Evolutionary conservation across 1,140 invertebrate species (phyloP), one percentile per base, ranked within the genome.

Genomic region (Megalopta genalis): DNA sequence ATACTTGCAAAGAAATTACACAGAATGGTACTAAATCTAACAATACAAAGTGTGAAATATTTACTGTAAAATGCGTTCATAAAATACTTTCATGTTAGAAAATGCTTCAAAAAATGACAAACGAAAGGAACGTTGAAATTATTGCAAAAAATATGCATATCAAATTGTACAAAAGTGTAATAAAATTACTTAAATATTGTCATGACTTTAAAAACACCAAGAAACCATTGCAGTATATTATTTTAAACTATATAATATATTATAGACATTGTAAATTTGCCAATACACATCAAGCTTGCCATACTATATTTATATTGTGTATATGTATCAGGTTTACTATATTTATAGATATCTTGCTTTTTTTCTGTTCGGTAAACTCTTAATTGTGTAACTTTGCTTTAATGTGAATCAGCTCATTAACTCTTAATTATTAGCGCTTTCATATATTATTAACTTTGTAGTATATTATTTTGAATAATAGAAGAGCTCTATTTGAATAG

Each of bases 351-450:
- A 54, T 80, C 75, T 85, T 63, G 54, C 42, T 25, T 57, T 76
- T 7, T 57, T 81, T 81, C 66, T 81, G 68, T 57, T 85, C 70
- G 60, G 83, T 85, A 85, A 75, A 85, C 83, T 84, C 75, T 85
- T 84, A 85, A 85, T 73, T 84, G 18, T 10, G 54, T 77, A 85
- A 85, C 83, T 85, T 84, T 63, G 49, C 60, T 84, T 81, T 84
- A 85, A 84, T 60, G 69, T 81, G 79, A 80, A 68, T 72, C 70
- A 75, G 59, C 78, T 80, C 65, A 18, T 57, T 84, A 86, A 86
- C 77, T 80, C 42, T 80, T 75, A 86, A 85, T 73, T 86, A 86
- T 81, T 64, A 83, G 73, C 81, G 81, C 80, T 86, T 78, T 72
- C 75, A 79, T 25, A 68, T 79, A 85, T 85, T 14, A 54, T 79